Conservation (phyloP, 2,888 invertebrate species). For the Lysandra coridon region DNA sequence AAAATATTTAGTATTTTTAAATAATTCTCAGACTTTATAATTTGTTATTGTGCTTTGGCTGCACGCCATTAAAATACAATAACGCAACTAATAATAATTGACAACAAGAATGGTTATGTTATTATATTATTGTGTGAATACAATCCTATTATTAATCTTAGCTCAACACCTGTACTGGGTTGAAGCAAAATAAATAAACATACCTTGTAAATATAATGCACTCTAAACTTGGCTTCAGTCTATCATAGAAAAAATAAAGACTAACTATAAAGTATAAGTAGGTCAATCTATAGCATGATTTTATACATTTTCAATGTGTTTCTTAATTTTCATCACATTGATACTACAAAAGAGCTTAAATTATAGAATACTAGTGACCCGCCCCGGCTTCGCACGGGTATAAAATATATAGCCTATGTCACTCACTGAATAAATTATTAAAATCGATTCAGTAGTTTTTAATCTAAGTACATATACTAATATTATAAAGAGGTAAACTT, state of each 20-base stretch:
- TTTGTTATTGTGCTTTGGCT: conserved; percentile 5
- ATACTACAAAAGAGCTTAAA: too few relatives aligned
- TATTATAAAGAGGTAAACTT: too few relatives aligned
- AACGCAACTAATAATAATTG: conserved; percentile 37
- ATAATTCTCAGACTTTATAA: neutral
- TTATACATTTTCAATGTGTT: too few relatives aligned
- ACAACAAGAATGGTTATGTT: neutral
- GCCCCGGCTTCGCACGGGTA: too few relatives aligned
- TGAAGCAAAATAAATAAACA: conserved; percentile 6
- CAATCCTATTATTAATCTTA: neutral
- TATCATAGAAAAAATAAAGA: neutral
- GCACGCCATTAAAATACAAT: conserved; percentile 9
- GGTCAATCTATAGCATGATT: too few relatives aligned
- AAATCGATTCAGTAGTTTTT: too few relatives aligned
- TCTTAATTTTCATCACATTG: too few relatives aligned
- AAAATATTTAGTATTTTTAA: neutral
- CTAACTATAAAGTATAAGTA: neutral
- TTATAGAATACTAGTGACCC: too few relatives aligned
- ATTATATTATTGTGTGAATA: neutral
- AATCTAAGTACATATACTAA: too few relatives aligned
- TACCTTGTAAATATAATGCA: neutral
- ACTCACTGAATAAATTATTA: too few relatives aligned
- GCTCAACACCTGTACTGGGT: neutral
- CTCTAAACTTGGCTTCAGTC: neutral
- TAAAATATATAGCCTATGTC: too few relatives aligned